Percentiles rank a stretch among this genome's conserved stretches.
Evolutionary conservation across 2,888 invertebrate species (phyloP).

Genomic region (Macropis europaea): DNA sequence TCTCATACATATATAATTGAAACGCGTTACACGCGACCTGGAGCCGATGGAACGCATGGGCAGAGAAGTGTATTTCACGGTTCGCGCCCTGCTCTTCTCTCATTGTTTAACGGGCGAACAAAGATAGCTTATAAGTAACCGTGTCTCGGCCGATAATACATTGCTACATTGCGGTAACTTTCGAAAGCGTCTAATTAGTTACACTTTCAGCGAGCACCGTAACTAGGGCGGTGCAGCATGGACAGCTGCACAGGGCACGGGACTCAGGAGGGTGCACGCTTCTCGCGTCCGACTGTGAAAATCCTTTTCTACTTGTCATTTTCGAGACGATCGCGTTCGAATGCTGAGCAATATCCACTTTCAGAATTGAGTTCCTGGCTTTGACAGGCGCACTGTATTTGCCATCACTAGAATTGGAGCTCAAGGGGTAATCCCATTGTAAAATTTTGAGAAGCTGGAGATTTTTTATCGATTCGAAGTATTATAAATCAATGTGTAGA

Average conservation of each 20-base stretch:
- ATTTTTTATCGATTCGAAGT: too few relatives aligned
- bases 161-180: slow-evolving; percentile 55
- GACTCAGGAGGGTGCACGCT: slow-evolving; percentile 8
- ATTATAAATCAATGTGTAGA: too few relatives aligned
- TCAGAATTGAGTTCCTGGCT: too few relatives aligned
- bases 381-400: too few relatives aligned
- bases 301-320: slow-evolving; percentile 4
- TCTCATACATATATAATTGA: background rate
- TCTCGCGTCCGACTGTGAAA: slow-evolving; percentile 7
- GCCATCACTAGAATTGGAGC: too few relatives aligned
- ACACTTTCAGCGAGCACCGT: slow-evolving; percentile 59
- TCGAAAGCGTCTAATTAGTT: slow-evolving; percentile 65
- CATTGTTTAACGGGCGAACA: slow-evolving; percentile 5
- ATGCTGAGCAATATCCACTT: too few relatives aligned
- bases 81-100: slow-evolving; percentile 1
- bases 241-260: slow-evolving; percentile 21
- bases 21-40: background rate
- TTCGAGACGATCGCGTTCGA: slow-evolving; percentile 23
- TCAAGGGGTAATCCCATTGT: too few relatives aligned
- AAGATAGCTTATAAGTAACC: slow-evolving; percentile 27
- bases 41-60: slow-evolving; percentile 11
- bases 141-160: slow-evolving; percentile 45
- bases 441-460: too few relatives aligned
- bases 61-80: slow-evolving; percentile 16
- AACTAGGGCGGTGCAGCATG: slow-evolving; percentile 51